phyloP scores from a whole-genome alignment of 2,888 invertebrate genomes.

The Microctonus hyperodae region DNA sequence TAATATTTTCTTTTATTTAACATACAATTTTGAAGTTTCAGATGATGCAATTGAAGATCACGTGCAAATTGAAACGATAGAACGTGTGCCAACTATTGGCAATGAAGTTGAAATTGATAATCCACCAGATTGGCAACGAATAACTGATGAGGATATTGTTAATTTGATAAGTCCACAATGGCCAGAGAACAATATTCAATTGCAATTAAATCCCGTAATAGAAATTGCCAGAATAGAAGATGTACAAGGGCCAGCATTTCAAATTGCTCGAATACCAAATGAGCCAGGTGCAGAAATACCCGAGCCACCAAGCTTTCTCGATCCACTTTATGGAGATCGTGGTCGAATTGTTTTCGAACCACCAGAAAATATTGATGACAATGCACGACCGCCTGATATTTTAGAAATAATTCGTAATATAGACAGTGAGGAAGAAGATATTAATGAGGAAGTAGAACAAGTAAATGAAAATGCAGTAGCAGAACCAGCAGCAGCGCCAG shows the following conservation, averaged over 20 bases:
- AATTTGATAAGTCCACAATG: not conserved
- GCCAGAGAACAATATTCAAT: not conserved
- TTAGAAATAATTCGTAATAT: not conserved
- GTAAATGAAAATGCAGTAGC: not conserved
- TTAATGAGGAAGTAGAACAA: not conserved
- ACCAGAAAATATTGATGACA: conserved; percentile 1
- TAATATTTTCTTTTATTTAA: not conserved
- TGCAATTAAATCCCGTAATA: not conserved
- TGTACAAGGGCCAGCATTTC: not conserved
- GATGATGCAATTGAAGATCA: conserved; percentile 12
- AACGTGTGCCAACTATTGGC: conserved; percentile 15
- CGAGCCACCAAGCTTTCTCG: not conserved
- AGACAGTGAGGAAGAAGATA: not conserved
- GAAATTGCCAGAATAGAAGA: conserved; percentile 5
- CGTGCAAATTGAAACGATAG: conserved; percentile 8
- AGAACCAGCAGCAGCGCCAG: not conserved
- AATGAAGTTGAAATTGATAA: conserved; percentile 18
- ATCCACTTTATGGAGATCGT: not conserved
- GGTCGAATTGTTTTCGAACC: not conserved
- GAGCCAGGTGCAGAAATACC: not conserved
- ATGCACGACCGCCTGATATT: not conserved
- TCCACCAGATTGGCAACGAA: not conserved
- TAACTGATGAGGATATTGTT: not conserved
- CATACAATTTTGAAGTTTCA: conserved; percentile 1
- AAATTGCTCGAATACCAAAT: not conserved